phyloP scores from a whole-genome alignment of 2,797 vertebrate species.

The Smutsia gigantea region DNA sequence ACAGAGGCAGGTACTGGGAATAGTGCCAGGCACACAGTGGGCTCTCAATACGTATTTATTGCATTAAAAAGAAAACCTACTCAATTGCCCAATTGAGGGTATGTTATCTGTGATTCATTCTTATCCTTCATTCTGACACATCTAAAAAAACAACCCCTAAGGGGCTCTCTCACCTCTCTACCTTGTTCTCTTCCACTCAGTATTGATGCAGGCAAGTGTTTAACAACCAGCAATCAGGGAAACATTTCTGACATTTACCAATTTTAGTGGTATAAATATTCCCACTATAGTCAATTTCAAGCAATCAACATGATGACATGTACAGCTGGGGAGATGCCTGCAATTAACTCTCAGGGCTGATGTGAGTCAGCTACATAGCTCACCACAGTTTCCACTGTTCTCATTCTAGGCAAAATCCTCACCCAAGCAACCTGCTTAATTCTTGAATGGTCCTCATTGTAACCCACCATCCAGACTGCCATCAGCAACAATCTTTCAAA shows the following conservation, averaged over 20 bases:
- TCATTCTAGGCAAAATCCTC: not conserved
- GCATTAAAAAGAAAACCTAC: not conserved
- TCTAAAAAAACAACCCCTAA: not conserved
- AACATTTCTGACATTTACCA: not conserved
- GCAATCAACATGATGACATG: not conserved
- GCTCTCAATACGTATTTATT: not conserved
- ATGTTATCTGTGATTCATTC: not conserved
- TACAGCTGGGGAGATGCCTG: not conserved
- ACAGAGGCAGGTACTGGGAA: not conserved
- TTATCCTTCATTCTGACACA: not conserved
- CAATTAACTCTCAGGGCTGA: not conserved
- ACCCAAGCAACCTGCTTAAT: not conserved
- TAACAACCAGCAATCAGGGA: not conserved
- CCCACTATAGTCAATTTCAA: not conserved
- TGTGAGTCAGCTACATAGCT: not conserved
- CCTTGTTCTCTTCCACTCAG: not conserved
- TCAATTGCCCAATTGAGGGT: not conserved
- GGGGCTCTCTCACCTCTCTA: not conserved
- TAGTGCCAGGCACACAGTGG: not conserved
- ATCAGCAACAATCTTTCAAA: not conserved
- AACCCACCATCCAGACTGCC: not conserved
- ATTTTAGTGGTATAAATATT: not conserved
- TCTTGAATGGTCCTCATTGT: not conserved
- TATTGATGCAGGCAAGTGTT: not conserved
- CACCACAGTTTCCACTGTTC: not conserved